Base-by-base conservation (phyloP, 2,113 vertebrate species). In the Willisornis vidua region DNA sequence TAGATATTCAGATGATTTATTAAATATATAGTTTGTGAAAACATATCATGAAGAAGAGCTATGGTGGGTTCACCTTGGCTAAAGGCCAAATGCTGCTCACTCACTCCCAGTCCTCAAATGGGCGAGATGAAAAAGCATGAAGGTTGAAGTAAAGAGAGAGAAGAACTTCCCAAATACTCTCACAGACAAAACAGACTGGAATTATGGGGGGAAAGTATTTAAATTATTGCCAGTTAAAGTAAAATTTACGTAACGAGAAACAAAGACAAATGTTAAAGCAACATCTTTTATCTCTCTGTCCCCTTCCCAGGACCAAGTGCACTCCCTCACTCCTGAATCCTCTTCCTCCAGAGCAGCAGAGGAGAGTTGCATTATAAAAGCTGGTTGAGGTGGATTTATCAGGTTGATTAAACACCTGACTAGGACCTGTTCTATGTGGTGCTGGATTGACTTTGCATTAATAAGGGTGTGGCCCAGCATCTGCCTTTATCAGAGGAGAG, bases 241-340 rank as follows among this genome's bases (percentile, higher is more conserved):
- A 16, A 59, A 19, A 57, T 45, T 54, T 78, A 14, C 2, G 4
- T 26, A 62, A 31, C 48, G 55, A 52, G 7, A 79, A 85, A 35
- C 3, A 19, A 67, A 52, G 15, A 26, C 4, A 71, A 91, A 54
- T 2, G 19, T 39, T 70, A 54, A 86, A 75, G 10, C 10, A 79
- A 29, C 3, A 48, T 1, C 2, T 57, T 78, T 59, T 0, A 0
- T 14, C 3, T 7, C 3, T 5, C 72, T 63, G 4, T 0, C 19
- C 1, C 17, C 5, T 80, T 87, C 8, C 70, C 14, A n/a, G 22
- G 17, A 84, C 6, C 17, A 70, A 2, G 11, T n/a, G n/a, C 3
- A 5, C 7, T 77, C 20, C 6, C 16, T 71, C 22, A 23, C 2
- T 43, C 46, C n/a, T 29, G 23, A 52, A 12, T n/a, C 51, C 3